phyloP scores from a whole-genome alignment of 2,888 invertebrate species.

The Cyaniris semiargus region DNA sequence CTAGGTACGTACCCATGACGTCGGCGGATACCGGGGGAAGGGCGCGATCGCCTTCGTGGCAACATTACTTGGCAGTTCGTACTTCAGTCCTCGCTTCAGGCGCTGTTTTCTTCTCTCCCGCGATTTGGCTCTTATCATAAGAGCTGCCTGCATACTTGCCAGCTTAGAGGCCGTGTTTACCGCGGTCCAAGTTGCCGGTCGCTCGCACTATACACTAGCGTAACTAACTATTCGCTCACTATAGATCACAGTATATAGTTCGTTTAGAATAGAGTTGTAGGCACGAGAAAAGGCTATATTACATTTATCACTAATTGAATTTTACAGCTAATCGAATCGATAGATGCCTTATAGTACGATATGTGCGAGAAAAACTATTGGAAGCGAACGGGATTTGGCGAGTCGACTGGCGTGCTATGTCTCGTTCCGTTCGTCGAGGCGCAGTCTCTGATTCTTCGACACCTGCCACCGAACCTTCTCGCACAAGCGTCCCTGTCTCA shows the following conservation, averaged over 20 bases:
- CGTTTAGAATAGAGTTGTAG: conserved; percentile 69
- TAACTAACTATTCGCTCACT: conserved; percentile 53
- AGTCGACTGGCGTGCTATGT: conserved; percentile 63
- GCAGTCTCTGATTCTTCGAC: conserved; percentile 75
- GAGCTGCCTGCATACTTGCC: conserved; percentile 95
- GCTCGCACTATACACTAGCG: conserved; percentile 52
- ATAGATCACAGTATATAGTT: conserved; percentile 57
- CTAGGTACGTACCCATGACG: conserved; percentile 83
- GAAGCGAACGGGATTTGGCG: conserved; percentile 80
- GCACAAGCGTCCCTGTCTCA: conserved; percentile 69
- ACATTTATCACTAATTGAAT: conserved; percentile 59
- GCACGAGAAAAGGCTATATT: conserved; percentile 74
- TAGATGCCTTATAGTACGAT: conserved; percentile 64
- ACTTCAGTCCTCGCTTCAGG: conserved; percentile 85
- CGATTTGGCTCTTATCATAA: conserved; percentile 94
- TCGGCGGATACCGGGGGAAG: conserved; percentile 92
- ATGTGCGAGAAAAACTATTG: conserved; percentile 73
- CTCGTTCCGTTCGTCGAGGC: conserved; percentile 74
- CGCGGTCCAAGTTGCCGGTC: conserved; percentile 49
- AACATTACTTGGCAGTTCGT: conserved; percentile 92
- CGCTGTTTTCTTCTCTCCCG: conserved; percentile 91
- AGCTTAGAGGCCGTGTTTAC: conserved; percentile 69
- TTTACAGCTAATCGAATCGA: conserved; percentile 60
- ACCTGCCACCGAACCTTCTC: conserved; percentile 73
- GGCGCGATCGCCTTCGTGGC: conserved; percentile 93